Percentiles rank a stretch among this genome's conserved stretches.
phyloP scores from a whole-genome alignment of 2,797 vertebrate species.

The Karalla daura region DNA sequence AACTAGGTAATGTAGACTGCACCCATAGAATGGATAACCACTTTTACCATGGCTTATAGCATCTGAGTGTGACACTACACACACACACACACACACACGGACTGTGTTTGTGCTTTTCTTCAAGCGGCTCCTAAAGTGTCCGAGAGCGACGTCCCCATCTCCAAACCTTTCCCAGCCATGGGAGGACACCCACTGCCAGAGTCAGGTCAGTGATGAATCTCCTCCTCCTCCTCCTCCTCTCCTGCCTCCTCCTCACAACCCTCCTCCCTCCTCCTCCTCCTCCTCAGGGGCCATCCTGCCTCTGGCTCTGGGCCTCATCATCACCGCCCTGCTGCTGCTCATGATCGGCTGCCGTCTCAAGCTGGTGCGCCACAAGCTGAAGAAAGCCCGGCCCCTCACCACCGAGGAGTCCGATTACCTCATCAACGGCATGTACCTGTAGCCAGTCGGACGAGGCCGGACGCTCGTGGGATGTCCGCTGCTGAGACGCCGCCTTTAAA shows the following conservation, averaged over 20 bases:
- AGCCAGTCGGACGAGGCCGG: conserved; percentile 42
- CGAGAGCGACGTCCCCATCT: conserved; percentile 70
- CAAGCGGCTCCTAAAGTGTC: conserved; percentile 77
- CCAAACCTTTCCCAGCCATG: conserved; percentile 79
- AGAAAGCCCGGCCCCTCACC: conserved; percentile 94
- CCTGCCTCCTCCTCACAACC: background rate
- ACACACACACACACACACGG: too few relatives aligned
- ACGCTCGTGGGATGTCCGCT: conserved; percentile 29
- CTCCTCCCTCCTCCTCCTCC: background rate
- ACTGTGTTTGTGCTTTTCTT: conserved; percentile 43
- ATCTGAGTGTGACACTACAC: background rate
- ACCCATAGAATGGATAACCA: too few relatives aligned
- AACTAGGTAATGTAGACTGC: conserved; percentile 62
- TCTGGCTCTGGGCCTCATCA: conserved; percentile 91
- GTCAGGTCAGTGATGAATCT: conserved; percentile 84
- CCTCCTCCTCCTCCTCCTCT: background rate
- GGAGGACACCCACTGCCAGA: conserved; percentile 89
- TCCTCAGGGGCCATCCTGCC: conserved; percentile 92
- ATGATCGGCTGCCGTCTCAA: conserved; percentile 94
- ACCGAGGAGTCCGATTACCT: conserved; percentile 99
- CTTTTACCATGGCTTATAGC: background rate
- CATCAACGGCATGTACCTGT: conserved; percentile 99
- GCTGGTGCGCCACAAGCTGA: conserved; percentile 92
- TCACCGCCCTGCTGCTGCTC: conserved; percentile 92
- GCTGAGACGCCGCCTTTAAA: conserved; percentile 45